Evolutionary conservation across 2,113 vertebrate genomes (phyloP).

Genomic region (Archilochus colubris): DNA sequence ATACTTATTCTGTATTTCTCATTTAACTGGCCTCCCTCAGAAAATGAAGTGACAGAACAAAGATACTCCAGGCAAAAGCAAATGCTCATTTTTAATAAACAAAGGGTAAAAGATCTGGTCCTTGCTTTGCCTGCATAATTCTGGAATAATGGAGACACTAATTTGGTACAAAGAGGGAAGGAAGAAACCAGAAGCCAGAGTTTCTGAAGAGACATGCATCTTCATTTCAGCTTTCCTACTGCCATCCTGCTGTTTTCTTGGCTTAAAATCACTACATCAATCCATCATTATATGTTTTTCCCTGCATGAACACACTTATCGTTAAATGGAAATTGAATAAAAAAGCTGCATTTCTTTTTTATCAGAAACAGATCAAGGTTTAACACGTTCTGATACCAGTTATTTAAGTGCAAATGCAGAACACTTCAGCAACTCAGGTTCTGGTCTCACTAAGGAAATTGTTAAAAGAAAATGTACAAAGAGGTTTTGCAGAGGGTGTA

Average conservation of each 20-base stretch:
- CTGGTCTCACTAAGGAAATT: constrained; percentile 4
- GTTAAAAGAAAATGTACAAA: constrained; percentile 10
- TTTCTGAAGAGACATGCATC: constrained; percentile 19
- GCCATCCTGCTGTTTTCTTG: constrained; percentile 40
- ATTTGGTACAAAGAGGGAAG: neutral
- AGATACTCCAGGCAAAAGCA: constrained; percentile 15
- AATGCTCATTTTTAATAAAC: neutral
- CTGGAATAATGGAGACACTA: neutral
- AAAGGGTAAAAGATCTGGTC: neutral
- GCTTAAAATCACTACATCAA: constrained; percentile 55
- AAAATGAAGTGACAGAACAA: constrained; percentile 31
- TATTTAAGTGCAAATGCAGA: constrained; percentile 58
- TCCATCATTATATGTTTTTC: constrained; percentile 20
- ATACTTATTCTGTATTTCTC: constrained; percentile 24
- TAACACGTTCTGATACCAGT: constrained; percentile 31
- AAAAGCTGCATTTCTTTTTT: constrained; percentile 40
- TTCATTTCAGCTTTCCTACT: constrained; percentile 46
- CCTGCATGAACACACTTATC: constrained; percentile 30
- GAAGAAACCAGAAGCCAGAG: neutral
- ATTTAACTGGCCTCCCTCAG: neutral
- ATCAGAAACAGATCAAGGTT: constrained; percentile 57
- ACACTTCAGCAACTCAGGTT: constrained; percentile 9
- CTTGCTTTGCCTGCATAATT: neutral
- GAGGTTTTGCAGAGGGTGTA: neutral
- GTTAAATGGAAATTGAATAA: constrained; percentile 52